A percentile compares a stretch with the other conserved stretches of the same genome.
Evolutionary conservation across 2,888 invertebrate genomes (phyloP).

Genomic region (Oscheius sp.): DNA sequence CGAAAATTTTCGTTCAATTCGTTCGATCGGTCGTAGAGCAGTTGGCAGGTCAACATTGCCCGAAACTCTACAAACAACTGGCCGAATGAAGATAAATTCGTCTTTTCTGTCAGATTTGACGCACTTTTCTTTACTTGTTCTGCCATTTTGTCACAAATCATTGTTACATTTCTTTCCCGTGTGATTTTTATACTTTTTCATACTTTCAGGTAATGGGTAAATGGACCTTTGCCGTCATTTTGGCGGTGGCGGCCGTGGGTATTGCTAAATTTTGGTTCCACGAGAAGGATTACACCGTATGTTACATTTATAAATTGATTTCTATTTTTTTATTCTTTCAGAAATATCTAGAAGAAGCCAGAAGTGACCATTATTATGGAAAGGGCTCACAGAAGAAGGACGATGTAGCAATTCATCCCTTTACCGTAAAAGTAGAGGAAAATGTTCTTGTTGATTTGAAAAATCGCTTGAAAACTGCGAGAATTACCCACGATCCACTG

Average conservation of each 20-base stretch:
- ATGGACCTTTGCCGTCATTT: neutral
- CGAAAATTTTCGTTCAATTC: neutral
- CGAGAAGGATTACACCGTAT: slow-evolving; percentile 3
- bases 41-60: slow-evolving; percentile 16
- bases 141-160: neutral
- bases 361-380: slow-evolving; percentile 54
- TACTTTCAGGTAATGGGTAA: slow-evolving; percentile 14
- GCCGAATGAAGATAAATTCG: no score
- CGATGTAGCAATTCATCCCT: slow-evolving; percentile 52
- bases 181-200: no score
- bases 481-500: slow-evolving; percentile 67
- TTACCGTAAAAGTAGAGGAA: slow-evolving; percentile 57
- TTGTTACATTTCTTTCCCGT: neutral
- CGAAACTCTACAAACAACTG: neutral
- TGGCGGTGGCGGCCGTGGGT: neutral
- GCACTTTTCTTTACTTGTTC: neutral
- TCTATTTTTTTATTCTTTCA: neutral
- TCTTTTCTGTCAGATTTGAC: no score
- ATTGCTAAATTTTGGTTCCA: neutral
- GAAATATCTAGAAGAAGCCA: slow-evolving; percentile 2
- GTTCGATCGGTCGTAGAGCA: slow-evolving; percentile 5
- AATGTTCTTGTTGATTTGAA: slow-evolving; percentile 60
- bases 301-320: neutral
- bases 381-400: slow-evolving; percentile 47
- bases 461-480: slow-evolving; percentile 76